Conservation (phyloP, 2,113 vertebrate species). For the Dasypus novemcinctus region DNA sequence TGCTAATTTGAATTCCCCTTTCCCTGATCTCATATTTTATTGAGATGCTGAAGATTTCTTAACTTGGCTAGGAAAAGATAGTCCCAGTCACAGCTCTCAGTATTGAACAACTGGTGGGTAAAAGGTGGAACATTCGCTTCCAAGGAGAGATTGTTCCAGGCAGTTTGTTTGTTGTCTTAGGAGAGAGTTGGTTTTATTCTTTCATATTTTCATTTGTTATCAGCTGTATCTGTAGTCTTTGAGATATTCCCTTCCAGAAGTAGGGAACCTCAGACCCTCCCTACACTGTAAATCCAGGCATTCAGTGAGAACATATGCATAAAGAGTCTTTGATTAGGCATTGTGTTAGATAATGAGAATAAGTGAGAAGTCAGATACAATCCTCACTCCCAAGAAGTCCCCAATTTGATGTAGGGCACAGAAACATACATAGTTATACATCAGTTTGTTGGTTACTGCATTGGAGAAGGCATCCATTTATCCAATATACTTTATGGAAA, state of each 20-base stretch:
- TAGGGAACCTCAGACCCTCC: not conserved
- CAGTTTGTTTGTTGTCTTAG: not conserved
- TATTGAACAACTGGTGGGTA: slow-evolving; percentile 35
- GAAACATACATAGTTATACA: not conserved
- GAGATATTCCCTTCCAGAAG: not conserved
- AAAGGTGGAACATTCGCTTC: slow-evolving; percentile 21
- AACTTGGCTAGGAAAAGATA: slow-evolving; percentile 15
- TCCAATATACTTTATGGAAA: not conserved
- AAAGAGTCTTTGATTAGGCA: not conserved
- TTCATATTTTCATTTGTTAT: not conserved
- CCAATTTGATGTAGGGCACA: not conserved
- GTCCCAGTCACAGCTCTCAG: not conserved
- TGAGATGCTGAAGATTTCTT: slow-evolving; percentile 31
- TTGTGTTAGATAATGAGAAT: not conserved
- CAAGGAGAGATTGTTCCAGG: not conserved
- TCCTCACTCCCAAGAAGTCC: not conserved
- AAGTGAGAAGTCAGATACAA: not conserved
- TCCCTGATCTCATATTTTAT: slow-evolving; percentile 11
- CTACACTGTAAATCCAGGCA: not conserved
- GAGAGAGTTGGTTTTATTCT: not conserved
- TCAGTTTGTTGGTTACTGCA: not conserved
- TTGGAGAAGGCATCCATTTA: not conserved
- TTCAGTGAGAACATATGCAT: not conserved
- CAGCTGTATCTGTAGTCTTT: not conserved
- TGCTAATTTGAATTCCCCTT: slow-evolving; percentile 50